A percentile compares a stretch with the other conserved stretches of the same genome.
Evolutionary conservation across 1,140 invertebrate genomes (phyloP).

Genomic region (Diplogasteroides magnus): DNA sequence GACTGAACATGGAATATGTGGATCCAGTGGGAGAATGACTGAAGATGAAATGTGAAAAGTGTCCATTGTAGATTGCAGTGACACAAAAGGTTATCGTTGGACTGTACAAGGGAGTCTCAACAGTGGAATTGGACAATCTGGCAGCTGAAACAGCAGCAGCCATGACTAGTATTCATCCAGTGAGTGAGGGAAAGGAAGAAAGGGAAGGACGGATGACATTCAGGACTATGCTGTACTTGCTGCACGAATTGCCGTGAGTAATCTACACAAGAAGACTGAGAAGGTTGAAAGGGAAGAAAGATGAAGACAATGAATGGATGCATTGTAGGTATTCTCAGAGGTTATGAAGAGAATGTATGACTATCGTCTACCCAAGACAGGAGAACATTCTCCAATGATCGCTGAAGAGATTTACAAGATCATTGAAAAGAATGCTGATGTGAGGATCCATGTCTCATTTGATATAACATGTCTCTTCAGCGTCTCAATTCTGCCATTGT

Average conservation of each 20-base stretch:
- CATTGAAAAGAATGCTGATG: conserved; percentile 78
- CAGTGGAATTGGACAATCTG: conserved; percentile 89
- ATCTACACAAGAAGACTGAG: conserved; percentile 82
- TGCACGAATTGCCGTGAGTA: conserved; percentile 88
- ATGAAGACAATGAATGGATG: too few species aligned
- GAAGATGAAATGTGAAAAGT: background rate
- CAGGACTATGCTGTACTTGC: conserved; percentile 94
- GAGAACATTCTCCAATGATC: conserved; percentile 72
- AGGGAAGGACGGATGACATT: too few species aligned
- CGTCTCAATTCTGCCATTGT: conserved; percentile 70
- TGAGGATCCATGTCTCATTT: conserved; percentile 7
- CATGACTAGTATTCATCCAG: conserved; percentile 89
- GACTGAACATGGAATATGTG: conserved; percentile 87
- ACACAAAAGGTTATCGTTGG: conserved; percentile 74
- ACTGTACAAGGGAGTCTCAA: conserved; percentile 90
- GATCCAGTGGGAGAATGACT: conserved; percentile 72
- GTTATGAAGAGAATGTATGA: conserved; percentile 82
- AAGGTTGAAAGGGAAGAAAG: conserved; percentile 7
- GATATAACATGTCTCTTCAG: conserved; percentile 24
- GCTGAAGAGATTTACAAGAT: conserved; percentile 76
- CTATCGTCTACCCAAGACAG: conserved; percentile 70
- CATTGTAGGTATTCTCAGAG: conserved; percentile 66
- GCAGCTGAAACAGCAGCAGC: conserved; percentile 91
- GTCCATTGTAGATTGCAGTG: conserved; percentile 56
- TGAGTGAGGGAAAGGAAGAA: too few species aligned